A percentile compares a stretch with the other conserved stretches of the same genome.
phyloP scores from a whole-genome alignment of 1,140 invertebrate species.

The Drosophila leontia region DNA sequence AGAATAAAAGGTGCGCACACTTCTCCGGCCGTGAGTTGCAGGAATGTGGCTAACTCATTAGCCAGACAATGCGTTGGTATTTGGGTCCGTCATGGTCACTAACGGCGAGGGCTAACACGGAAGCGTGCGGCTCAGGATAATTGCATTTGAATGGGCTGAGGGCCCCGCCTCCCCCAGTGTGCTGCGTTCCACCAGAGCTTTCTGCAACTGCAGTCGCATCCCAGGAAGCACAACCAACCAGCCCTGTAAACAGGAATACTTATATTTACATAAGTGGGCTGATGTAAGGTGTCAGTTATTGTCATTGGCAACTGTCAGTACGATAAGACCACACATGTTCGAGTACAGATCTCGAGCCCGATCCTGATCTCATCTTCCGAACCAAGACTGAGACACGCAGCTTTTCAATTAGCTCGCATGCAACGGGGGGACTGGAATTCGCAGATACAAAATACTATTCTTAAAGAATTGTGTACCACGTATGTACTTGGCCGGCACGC shows the following conservation, averaged over 20 bases:
- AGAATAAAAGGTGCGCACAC: constrained; percentile 39
- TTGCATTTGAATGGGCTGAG: constrained; percentile 8
- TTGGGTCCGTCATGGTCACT: constrained; percentile 31
- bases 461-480: constrained; percentile 50
- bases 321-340: constrained; percentile 58
- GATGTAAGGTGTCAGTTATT: constrained; percentile 66
- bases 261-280: constrained; percentile 26
- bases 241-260: not conserved
- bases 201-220: not conserved
- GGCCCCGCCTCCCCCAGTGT: not conserved
- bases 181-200: not conserved
- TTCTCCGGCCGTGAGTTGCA: constrained; percentile 38
- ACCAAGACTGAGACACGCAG: constrained; percentile 46
- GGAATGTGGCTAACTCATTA: constrained; percentile 48
- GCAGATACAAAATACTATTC: constrained; percentile 52
- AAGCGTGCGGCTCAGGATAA: constrained; percentile 16
- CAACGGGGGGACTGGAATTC: constrained; percentile 36
- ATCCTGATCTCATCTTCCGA: not conserved
- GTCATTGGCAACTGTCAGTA: constrained; percentile 61
- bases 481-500: constrained; percentile 47
- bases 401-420: constrained; percentile 72
- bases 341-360: not conserved
- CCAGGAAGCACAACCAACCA: too few relatives aligned
- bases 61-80: constrained; percentile 45
- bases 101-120: constrained; percentile 5